These are phyloP conservation scores for Eudorcas thomsonii DNA, from an alignment of 2,113 vertebrate species.

Conservation along the genomic window DNA sequence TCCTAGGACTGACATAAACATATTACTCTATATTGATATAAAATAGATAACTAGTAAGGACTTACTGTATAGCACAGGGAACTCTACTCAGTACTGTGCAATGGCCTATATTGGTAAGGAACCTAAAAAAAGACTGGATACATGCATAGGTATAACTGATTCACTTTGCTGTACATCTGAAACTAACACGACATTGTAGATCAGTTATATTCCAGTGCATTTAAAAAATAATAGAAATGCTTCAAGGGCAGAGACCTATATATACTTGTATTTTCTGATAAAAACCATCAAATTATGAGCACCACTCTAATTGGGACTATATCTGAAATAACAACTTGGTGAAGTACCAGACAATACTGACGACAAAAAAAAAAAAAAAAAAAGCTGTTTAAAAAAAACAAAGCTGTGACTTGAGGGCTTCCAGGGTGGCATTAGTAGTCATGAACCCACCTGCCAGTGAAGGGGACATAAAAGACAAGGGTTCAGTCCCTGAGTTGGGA, in stretches of 20 bases:
- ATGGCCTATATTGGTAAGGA: not conserved
- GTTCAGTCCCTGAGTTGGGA: not conserved
- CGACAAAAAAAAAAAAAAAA: not conserved
- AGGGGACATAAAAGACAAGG: not conserved
- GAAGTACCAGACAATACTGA: not conserved
- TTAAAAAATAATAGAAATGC: not conserved
- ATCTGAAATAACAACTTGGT: not conserved
- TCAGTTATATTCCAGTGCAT: not conserved
- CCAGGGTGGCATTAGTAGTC: not conserved
- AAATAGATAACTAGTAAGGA: not conserved
- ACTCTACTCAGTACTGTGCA: not conserved
- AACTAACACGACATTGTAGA: not conserved
- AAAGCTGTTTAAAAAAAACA: not conserved
- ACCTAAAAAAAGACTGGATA: not conserved
- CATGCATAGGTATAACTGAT: not conserved
- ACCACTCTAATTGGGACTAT: not conserved
- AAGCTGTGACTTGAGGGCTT: not conserved
- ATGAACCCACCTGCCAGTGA: not conserved
- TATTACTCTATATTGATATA: not conserved
- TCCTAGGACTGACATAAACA: not conserved
- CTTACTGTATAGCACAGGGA: not conserved
- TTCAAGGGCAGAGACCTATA: not conserved
- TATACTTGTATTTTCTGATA: not conserved
- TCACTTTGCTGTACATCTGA: not conserved
- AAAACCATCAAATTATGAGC: not conserved